phyloP scores from a whole-genome alignment of 2,113 vertebrate species.

The Otocyon megalotis region DNA sequence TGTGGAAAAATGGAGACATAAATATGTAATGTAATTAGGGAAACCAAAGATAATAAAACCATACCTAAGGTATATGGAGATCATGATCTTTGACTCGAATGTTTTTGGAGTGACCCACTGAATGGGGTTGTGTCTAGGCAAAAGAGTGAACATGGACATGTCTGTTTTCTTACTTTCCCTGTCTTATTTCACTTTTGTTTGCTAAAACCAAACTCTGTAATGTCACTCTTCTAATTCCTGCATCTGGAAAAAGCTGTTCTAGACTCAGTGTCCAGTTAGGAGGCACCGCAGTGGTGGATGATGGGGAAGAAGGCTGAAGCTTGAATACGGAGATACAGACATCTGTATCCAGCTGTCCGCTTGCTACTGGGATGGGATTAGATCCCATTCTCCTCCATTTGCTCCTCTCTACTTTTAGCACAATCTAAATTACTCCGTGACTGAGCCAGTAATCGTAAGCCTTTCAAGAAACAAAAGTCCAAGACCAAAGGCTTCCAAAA shows the following conservation, averaged over 20 bases:
- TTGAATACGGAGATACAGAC: too few species aligned
- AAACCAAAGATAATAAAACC: background rate
- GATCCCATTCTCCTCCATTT: background rate
- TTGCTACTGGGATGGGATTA: background rate
- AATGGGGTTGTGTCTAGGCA: background rate
- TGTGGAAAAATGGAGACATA: background rate
- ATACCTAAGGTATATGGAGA: background rate
- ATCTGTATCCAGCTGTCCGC: rapidly evolving
- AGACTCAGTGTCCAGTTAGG: background rate
- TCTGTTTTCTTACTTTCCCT: background rate
- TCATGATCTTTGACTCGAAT: background rate
- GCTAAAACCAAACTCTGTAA: background rate
- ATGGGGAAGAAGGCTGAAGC: rapidly evolving
- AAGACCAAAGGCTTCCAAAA: background rate
- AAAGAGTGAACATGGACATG: too few species aligned
- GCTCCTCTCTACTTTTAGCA: background rate
- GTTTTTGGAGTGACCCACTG: background rate
- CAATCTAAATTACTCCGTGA: background rate
- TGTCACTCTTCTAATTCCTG: background rate
- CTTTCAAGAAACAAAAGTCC: background rate
- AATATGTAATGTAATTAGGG: background rate
- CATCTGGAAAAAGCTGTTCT: background rate
- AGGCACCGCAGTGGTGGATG: background rate
- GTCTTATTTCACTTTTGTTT: background rate
- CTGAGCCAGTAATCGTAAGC: background rate